These are phyloP conservation scores for Apistogramma diplotaenia DNA, from an alignment of 2,113 vertebrate species.

Conservation along the genomic window DNA sequence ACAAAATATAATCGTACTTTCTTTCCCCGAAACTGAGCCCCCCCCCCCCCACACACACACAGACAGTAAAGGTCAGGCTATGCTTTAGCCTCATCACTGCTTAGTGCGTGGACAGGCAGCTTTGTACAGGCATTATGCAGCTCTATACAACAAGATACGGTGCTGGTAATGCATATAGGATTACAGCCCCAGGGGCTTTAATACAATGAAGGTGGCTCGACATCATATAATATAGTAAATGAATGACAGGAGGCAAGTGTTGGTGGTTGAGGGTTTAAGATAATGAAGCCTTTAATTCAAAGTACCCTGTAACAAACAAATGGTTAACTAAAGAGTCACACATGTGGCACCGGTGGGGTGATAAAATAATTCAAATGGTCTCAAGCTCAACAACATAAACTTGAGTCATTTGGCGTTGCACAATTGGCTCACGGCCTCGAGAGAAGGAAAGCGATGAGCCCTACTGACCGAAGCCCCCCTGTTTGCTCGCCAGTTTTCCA, in stretches of 20 bases:
- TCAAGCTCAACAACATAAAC: background rate
- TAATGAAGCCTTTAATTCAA: conserved; percentile 66
- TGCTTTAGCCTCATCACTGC: conserved; percentile 13
- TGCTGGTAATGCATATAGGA: conserved; percentile 23
- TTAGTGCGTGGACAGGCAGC: conserved; percentile 41
- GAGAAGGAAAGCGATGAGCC: background rate
- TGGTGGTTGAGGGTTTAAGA: conserved; percentile 24
- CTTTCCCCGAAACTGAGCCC: too few relatives aligned
- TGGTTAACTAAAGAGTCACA: conserved; percentile 43
- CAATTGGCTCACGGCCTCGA: background rate
- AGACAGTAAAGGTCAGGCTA: conserved; percentile 6
- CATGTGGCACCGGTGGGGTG: conserved; percentile 5
- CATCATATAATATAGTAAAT: conserved; percentile 45
- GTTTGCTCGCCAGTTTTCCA: conserved; percentile 72
- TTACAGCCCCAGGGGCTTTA: conserved; percentile 53
- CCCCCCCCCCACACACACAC: too few relatives aligned
- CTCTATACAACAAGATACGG: conserved; percentile 51
- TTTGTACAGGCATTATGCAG: conserved; percentile 47
- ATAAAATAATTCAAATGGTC: conserved; percentile 2
- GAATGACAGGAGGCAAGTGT: conserved; percentile 58
- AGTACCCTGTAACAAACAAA: conserved; percentile 42
- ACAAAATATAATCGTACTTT: too few relatives aligned
- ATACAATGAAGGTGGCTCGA: conserved; percentile 5
- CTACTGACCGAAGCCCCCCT: conserved; percentile 70
- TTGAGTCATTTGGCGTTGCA: background rate